Evolutionary conservation across 2,113 vertebrate species (phyloP), one percentile per base, ranked within the genome.

Genomic region (Gracilinanus agilis): DNA sequence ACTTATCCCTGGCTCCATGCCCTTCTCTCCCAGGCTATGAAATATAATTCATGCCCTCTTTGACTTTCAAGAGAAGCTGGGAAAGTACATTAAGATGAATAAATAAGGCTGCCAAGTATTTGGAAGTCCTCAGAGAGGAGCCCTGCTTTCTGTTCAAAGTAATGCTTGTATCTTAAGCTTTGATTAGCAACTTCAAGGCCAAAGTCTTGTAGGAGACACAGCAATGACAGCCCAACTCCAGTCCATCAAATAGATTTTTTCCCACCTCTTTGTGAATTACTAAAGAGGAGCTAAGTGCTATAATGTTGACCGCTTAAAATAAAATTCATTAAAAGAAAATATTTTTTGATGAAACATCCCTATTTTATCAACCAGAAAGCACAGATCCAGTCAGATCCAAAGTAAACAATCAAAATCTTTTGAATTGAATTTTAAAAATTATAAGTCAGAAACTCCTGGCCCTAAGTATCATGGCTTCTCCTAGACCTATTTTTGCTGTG

Each of bases 401-500:
- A 83, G 49, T 90, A 90, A 53, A 24, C 88, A 89, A 89, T 40
- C 27, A 25, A 83, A 90, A 27, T 90, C 24, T 90, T 91, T 21
- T 53, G 9, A 96, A 83, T 83, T 83, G 93, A 91, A 13, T 93
- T 21, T 25, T 53, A 49, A 49, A 24, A 1, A 24, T 9, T 92
- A 24, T 89, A 93, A 24, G 16, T 90, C 1, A 0, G 88, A 92
- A 95, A 44, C 90, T 93, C 27, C 75, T 93, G 90, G 94, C 3
- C 40, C 2, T 27, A 1, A 24, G 5, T 55, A 44, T 53, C 12
- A 23, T 92, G n/a, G 0, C 7, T 96, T 94, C 44, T 7, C 29
- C 6, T 92, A 90, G 44, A 44, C 56, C n/a, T 29, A 3, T 93
- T 95, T 94, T 96, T 95, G 89, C 93, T 90, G 67, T 44, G 25